phyloP scores from a whole-genome alignment of 1,140 invertebrate species.

The Mycetomoellerius zeteki region DNA sequence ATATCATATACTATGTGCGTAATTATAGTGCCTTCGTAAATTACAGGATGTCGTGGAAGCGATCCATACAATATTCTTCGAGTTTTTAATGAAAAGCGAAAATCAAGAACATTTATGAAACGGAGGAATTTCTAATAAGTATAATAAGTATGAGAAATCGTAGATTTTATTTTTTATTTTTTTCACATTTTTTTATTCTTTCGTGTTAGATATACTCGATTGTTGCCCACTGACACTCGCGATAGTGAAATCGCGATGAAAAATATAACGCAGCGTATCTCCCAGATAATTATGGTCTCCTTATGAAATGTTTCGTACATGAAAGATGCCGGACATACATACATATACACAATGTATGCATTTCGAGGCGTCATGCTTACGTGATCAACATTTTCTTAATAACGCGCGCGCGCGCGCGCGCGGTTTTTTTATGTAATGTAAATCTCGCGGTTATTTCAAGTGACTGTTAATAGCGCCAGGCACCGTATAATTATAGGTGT shows the following conservation, averaged over 20 bases:
- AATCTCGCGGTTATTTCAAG: conserved; percentile 36
- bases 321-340: conserved; percentile 26
- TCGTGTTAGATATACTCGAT: not conserved
- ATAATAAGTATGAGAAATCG: not conserved
- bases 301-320: conserved; percentile 47
- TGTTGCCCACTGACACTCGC: not conserved
- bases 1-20: conserved; percentile 39
- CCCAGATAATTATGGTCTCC: conserved; percentile 38
- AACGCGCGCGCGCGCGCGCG: not conserved
- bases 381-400: conserved; percentile 47
- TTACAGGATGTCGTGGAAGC: conserved; percentile 53
- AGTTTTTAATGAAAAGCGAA: conserved; percentile 8
- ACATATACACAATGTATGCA: not conserved
- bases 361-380: conserved; percentile 58
- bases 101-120: not conserved
- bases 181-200: not conserved
- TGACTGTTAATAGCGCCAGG: conserved; percentile 42
- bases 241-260: conserved; percentile 33
- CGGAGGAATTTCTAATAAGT: not conserved
- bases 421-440: conserved; percentile 53
- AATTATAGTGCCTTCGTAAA: conserved; percentile 49
- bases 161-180: not conserved
- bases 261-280: conserved; percentile 24
- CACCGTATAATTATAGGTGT: conserved; percentile 32
- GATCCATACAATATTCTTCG: conserved; percentile 12